Percentiles rank a stretch among this genome's conserved stretches.
These are phyloP conservation scores for Lepus townsendii DNA, from an alignment of 2,797 vertebrate genomes.

Conservation along the genomic window DNA sequence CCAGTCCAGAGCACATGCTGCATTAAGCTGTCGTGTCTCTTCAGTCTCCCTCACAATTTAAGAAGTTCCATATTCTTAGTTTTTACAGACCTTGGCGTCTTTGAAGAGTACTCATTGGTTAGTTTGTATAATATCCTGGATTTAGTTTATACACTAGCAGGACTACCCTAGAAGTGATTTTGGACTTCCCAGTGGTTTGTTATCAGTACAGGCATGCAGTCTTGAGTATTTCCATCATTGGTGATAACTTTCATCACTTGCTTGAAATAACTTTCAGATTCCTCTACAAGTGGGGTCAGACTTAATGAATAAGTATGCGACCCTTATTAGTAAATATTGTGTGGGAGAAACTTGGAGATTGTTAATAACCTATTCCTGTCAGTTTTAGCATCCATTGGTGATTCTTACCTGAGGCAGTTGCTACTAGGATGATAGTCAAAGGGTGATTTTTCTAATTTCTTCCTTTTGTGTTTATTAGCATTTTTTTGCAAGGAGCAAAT, in stretches of 20 bases:
- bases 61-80: background rate
- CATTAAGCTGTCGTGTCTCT: background rate
- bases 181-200: background rate
- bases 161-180: background rate
- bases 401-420: background rate
- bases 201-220: background rate
- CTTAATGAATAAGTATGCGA: background rate
- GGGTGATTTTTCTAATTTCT: slow-evolving; percentile 13
- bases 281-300: background rate
- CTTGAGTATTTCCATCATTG: background rate
- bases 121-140: background rate
- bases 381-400: background rate
- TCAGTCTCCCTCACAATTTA: background rate
- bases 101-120: background rate
- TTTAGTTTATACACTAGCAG: background rate
- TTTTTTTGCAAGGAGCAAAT: slow-evolving; percentile 11
- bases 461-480: background rate
- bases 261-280: background rate
- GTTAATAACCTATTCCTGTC: background rate
- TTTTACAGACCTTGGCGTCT: background rate
- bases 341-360: background rate
- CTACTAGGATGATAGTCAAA: background rate
- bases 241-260: slow-evolving; percentile 24
- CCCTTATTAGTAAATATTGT: background rate
- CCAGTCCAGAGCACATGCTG: background rate